These are phyloP conservation scores for Damaliscus lunatus DNA, from an alignment of 2,113 vertebrate species.

Conservation along the genomic window DNA sequence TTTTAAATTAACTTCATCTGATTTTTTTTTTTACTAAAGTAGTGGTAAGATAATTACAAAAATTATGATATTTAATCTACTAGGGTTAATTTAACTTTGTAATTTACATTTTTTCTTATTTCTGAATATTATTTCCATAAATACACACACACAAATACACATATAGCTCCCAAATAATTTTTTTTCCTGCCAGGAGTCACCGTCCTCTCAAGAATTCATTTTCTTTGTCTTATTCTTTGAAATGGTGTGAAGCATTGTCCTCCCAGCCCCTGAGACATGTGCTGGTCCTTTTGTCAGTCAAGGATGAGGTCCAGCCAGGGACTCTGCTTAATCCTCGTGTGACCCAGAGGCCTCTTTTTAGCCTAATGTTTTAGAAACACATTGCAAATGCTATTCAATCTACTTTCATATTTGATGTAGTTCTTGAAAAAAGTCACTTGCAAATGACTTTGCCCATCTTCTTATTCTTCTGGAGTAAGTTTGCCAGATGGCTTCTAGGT, in stretches of 20 bases:
- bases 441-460: not conserved
- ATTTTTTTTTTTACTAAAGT: not conserved
- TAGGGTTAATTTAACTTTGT: not conserved
- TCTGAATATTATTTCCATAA: constrained; percentile 34
- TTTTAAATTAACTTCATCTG: not conserved
- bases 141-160: not conserved
- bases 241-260: not conserved
- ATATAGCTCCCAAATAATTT: not conserved
- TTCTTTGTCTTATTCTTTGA: constrained; percentile 8
- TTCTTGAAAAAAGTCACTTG: constrained; percentile 10
- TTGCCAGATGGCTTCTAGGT: not conserved
- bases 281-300: not conserved
- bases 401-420: constrained; percentile 24
- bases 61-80: constrained; percentile 7
- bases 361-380: constrained; percentile 18
- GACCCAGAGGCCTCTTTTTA: not conserved
- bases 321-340: not conserved
- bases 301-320: not conserved
- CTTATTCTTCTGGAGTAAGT: not conserved
- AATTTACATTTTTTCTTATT: not conserved
- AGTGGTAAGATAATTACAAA: not conserved
- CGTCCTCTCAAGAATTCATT: not conserved
- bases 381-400: not conserved
- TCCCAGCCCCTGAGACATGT: not conserved
- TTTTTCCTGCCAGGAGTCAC: constrained; percentile 22